phyloP scores from a whole-genome alignment of 2,113 vertebrate genomes.

The Leptosomus discolor region DNA sequence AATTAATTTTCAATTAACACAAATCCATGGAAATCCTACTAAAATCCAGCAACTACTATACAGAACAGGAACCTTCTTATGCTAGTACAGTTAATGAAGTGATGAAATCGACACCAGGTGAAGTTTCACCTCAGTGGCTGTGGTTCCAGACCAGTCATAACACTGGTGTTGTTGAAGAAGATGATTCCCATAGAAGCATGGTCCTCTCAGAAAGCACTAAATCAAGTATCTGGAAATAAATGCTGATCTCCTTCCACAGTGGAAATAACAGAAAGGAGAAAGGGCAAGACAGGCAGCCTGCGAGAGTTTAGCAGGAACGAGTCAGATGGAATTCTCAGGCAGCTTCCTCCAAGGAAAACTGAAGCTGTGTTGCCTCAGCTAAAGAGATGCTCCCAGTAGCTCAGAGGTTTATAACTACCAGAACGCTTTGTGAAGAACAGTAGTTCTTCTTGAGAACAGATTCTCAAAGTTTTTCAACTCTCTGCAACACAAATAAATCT shows the following conservation, averaged over 20 bases:
- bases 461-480: too few relatives aligned
- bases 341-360: neutral
- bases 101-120: neutral
- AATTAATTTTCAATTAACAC: neutral
- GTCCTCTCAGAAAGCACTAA: neutral
- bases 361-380: neutral
- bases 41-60: neutral
- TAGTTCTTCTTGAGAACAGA: too few relatives aligned
- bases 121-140: neutral
- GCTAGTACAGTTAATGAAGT: neutral
- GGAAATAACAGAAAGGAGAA: neutral
- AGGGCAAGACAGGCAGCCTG: neutral
- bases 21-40: neutral
- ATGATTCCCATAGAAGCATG: neutral
- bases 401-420: constrained; percentile 4
- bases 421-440: neutral
- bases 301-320: neutral
- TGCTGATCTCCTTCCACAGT: neutral
- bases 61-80: neutral
- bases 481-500: neutral
- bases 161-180: neutral
- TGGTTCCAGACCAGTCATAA: neutral
- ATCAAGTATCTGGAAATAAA: neutral
- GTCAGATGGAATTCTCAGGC: neutral
- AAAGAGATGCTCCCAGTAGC: constrained; percentile 3